These are phyloP conservation scores for Pocillopora verrucosa DNA, from an alignment of 64 coral and sea anemone genomes.

Conservation along the genomic window DNA sequence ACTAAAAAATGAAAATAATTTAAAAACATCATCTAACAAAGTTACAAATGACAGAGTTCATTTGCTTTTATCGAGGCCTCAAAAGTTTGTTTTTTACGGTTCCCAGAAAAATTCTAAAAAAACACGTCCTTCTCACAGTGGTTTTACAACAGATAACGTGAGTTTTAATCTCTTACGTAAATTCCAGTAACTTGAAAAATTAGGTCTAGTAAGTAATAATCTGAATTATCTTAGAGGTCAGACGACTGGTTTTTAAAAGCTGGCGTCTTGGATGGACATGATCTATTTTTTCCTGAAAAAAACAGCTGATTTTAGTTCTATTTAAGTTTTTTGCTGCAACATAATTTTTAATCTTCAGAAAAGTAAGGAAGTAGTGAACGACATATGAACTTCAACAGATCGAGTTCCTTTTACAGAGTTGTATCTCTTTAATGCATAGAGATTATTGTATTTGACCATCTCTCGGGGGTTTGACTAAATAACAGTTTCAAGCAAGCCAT, in stretches of 20 bases:
- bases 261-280: no score
- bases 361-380: not conserved
- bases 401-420: not conserved
- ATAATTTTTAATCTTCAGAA: not conserved
- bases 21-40: no score
- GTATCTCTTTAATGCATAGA: not conserved
- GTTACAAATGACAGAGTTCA: no score
- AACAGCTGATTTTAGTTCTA: not conserved
- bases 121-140: no score
- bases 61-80: no score
- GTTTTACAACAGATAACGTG: not conserved
- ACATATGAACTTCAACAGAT: not conserved
- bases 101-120: no score
- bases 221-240: not conserved
- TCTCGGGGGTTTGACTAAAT: slow-evolving; percentile 25
- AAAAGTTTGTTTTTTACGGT: no score
- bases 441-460: slow-evolving; percentile 7
- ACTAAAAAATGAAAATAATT: no score
- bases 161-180: not conserved
- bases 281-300: no score
- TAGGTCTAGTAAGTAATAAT: not conserved
- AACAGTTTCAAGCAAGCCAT: not conserved
- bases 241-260: not conserved
- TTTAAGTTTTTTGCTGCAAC: not conserved
- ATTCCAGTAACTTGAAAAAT: not conserved